Evolutionary conservation across 2,888 invertebrate genomes (phyloP), one percentile per base, ranked within the genome.

Genomic region (Phorcus lineatus): DNA sequence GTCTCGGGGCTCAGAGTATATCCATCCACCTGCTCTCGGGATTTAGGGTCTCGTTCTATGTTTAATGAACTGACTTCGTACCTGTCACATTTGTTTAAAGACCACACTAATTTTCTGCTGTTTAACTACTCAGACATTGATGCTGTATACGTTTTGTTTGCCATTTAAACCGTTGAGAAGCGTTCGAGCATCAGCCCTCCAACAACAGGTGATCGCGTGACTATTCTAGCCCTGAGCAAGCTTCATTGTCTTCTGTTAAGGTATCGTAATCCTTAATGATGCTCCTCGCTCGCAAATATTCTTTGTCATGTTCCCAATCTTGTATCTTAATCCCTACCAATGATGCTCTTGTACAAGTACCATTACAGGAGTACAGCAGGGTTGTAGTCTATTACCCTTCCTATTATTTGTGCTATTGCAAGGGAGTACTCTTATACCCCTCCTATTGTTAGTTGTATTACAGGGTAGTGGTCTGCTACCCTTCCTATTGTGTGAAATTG

Each of bases 51-150:
- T 70, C 19, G 17, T 36, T 36, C 36, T 40, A 1, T 70, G 70
- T 70, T 70, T 70, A 36, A 70, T 70, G 70, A 70, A 70, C 70
- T 70, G 70, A 36, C 40, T 70, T 36, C 36, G 70, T 70, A 70
- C 70, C 70, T 70, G 70, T 70, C 70, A 70, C 70, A 40, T 70
- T 70, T 70, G 24, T 70, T 70, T 70, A 70, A 40, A 70, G 70
- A 70, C 70, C 70, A 70, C 70, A 70, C 70, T 70, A 70, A 70
- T 70, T 70, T 70, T 70, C 70, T 70, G 70, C 70, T 70, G 70
- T 70, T 70, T 70, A 70, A 70, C 70, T 31, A 40, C 36, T 70
- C 70, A 31, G 40, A 36, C 70, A 70, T 70, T 70, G 70, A 70
- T 36, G 19, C 70, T 70, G 40, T 70, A 16, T 70, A 70, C 36